These are phyloP conservation scores for Eumacrocentrus americanus DNA, from an alignment of 2,888 invertebrate genomes.

Conservation along the genomic window DNA sequence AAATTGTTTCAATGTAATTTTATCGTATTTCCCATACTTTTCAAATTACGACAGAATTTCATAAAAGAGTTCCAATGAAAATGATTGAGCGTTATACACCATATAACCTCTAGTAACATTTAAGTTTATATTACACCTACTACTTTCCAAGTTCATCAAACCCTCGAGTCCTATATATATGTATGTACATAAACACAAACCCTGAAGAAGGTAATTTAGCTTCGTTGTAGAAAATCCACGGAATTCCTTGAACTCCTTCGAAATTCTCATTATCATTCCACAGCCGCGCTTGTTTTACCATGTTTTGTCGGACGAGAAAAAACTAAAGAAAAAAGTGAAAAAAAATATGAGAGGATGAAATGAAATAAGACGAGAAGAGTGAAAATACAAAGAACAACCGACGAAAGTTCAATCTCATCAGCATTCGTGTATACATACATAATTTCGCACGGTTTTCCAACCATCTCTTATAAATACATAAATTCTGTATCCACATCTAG, in stretches of 20 bases:
- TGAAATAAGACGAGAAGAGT: neutral
- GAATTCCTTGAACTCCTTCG: constrained; percentile 7
- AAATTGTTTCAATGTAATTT: no score
- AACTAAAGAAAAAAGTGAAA: constrained; percentile 10
- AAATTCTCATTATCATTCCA: constrained; percentile 22
- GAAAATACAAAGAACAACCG: constrained; percentile 10
- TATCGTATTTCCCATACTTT: no score
- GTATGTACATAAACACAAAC: neutral
- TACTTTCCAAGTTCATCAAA: neutral
- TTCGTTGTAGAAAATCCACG: neutral
- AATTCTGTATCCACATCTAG: neutral
- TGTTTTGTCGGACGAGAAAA: constrained; percentile 2
- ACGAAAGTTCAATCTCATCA: constrained; percentile 18
- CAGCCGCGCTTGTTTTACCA: neutral
- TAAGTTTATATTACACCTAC: neutral
- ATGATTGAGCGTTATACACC: no score
- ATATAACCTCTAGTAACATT: no score
- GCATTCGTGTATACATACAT: constrained; percentile 16
- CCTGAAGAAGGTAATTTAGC: neutral
- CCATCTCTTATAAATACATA: neutral
- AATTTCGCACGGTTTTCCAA: constrained; percentile 15
- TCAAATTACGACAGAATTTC: no score
- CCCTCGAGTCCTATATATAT: neutral
- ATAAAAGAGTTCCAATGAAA: no score
- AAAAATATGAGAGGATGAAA: constrained; percentile 1